Evolutionary conservation across 2,888 invertebrate species (phyloP).

Genomic region (Eupithecia dodoneata): DNA sequence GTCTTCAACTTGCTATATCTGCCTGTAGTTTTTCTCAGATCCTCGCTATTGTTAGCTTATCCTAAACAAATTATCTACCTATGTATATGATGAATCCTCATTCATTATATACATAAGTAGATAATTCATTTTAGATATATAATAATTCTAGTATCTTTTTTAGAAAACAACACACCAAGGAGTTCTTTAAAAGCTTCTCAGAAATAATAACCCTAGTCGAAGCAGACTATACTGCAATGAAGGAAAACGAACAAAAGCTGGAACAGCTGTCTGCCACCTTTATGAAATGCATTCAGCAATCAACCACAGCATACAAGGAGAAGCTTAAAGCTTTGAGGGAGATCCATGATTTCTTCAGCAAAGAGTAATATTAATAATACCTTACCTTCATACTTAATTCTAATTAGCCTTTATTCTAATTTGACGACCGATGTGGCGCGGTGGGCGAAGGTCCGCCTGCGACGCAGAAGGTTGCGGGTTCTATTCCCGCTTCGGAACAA

Average conservation of each 20-base stretch:
- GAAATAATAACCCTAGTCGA: conserved; percentile 64
- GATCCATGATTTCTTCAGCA: conserved; percentile 61
- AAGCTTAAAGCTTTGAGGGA: conserved; percentile 67
- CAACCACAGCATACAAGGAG: conserved; percentile 65
- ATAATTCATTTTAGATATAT: background rate
- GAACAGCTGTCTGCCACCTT: conserved; percentile 66
- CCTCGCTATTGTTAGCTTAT: background rate
- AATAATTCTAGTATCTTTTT: conserved; percentile 37
- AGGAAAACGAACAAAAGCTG: conserved; percentile 73
- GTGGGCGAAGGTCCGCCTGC: no score
- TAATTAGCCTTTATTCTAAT: no score
- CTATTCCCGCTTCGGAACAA: no score
- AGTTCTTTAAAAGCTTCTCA: conserved; percentile 59
- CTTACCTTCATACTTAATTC: background rate
- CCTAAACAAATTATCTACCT: background rate
- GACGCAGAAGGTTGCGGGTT: no score
- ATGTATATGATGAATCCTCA: background rate
- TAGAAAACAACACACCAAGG: conserved; percentile 66
- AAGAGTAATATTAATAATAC: conserved; percentile 58
- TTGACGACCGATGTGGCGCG: no score
- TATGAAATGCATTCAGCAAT: conserved; percentile 71
- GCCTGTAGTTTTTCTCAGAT: background rate
- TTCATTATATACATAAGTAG: background rate
- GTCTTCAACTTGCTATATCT: background rate
- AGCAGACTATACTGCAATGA: conserved; percentile 65